Evolutionary conservation across 1,140 invertebrate genomes (phyloP), one percentile per base, ranked within the genome.

Genomic region (Scaptomyza graminum): DNA sequence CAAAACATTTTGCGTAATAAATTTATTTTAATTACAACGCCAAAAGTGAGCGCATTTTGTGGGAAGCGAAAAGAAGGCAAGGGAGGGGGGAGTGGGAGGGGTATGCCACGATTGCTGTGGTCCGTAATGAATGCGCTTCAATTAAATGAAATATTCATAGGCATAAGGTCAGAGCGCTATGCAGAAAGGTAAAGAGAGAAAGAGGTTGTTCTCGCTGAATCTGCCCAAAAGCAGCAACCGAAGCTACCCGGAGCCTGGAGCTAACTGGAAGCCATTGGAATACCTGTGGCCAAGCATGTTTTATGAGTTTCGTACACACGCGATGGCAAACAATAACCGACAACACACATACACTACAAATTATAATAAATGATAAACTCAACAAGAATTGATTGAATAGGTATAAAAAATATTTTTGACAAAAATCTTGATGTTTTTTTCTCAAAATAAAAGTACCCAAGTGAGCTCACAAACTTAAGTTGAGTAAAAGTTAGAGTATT

Each of bases 121-220:
- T 74, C 49, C 50, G 78, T 88, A 88, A 87, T 87, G 83, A 87
- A 87, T 87, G 83, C 79, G 83, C 79, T 87, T 88, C 83, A 87
- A 87, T 87, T 87, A 87, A 88, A 83, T 88, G 83, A 87, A 87
- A 87, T 88, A 87, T 87, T 87, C 83, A 88, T 87, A 79, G 83
- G 72, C 83, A 87, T 87, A 87, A 87, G 87, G 82, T 87, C 78
- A 54, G 71, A 22, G 18, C 18, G 18, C 4, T 51, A 79, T 71
- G 47, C 56, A n/a, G 16, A 12, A 46, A 1, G 47, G 34, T 15
- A 63, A 6, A 46, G 13, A 2, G n/a, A 52, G 22, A 46, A 15
- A 16, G 16, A 9, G 12, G 16, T 4, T 41, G 16, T 4, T 41
- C 37, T 3, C 37, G 37, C 37, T 41, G 37, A 41, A 41, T 12